These are phyloP conservation scores for Tor tambroides DNA, from an alignment of 2,113 vertebrate genomes.

Conservation along the genomic window DNA sequence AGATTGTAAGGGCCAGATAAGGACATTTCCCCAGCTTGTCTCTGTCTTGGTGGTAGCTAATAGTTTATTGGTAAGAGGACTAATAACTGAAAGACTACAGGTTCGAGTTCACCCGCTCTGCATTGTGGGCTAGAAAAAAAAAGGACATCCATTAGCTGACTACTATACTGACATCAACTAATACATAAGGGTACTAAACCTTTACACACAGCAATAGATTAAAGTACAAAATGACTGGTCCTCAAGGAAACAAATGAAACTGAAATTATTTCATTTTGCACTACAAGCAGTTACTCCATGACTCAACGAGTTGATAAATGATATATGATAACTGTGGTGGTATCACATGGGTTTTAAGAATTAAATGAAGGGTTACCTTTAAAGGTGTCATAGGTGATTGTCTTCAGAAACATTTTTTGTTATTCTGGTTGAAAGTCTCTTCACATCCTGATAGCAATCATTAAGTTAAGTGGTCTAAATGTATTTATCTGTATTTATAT, in stretches of 20 bases:
- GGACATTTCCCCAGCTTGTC: neutral
- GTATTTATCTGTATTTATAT: too few relatives aligned
- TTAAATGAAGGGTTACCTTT: neutral
- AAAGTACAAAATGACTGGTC: neutral
- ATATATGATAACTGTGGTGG: neutral
- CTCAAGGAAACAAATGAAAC: neutral
- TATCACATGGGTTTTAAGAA: neutral
- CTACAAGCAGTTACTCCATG: neutral
- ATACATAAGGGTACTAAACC: too few relatives aligned
- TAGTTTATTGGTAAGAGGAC: neutral
- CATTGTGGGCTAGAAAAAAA: neutral
- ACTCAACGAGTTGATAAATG: neutral
- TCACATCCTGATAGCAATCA: too few relatives aligned
- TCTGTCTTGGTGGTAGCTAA: neutral
- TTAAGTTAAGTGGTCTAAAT: too few relatives aligned
- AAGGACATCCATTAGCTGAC: neutral
- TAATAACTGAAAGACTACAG: conserved; percentile 24
- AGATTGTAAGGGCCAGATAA: neutral
- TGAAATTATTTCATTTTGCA: neutral
- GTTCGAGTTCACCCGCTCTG: neutral
- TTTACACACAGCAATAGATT: neutral
- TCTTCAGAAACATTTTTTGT: too few relatives aligned
- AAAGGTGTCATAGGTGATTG: too few relatives aligned
- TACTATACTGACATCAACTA: neutral
- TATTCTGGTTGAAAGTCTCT: too few relatives aligned